Conservation (phyloP, 2,888 invertebrate genomes). For the Lasioglossum lativentre region DNA sequence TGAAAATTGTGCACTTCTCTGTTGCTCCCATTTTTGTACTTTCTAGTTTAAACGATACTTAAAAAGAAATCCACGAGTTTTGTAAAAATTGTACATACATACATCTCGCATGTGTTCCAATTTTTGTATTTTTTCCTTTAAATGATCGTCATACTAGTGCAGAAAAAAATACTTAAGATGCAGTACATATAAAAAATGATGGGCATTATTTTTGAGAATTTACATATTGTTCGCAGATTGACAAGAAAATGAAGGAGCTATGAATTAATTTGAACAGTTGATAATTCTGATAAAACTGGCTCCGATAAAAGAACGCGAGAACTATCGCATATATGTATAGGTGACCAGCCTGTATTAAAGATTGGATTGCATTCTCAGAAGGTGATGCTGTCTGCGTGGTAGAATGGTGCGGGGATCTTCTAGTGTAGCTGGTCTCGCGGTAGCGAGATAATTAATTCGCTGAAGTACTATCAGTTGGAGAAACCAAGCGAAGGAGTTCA, state of each 20-base stretch:
- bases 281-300: background rate
- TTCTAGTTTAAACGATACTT: background rate
- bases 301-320: background rate
- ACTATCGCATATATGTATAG: background rate
- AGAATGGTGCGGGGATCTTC: background rate
- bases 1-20: background rate
- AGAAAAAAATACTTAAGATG: background rate
- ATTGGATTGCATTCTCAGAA: background rate
- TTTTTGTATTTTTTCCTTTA: too few species aligned
- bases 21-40: background rate
- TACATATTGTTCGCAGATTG: too few species aligned
- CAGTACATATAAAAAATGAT: background rate
- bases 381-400: background rate
- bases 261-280: background rate
- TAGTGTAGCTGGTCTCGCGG: background rate
- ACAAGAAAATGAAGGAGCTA: background rate
- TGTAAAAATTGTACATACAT: too few species aligned
- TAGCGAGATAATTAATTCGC: background rate
- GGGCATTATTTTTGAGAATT: background rate
- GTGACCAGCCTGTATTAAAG: background rate
- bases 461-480: slow-evolving; percentile 4
- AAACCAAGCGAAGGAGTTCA: background rate
- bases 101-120: too few species aligned
- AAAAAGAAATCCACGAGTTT: background rate
- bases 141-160: too few species aligned